phyloP scores from a whole-genome alignment of 1,140 invertebrate species.

The Pantala flavescens region DNA sequence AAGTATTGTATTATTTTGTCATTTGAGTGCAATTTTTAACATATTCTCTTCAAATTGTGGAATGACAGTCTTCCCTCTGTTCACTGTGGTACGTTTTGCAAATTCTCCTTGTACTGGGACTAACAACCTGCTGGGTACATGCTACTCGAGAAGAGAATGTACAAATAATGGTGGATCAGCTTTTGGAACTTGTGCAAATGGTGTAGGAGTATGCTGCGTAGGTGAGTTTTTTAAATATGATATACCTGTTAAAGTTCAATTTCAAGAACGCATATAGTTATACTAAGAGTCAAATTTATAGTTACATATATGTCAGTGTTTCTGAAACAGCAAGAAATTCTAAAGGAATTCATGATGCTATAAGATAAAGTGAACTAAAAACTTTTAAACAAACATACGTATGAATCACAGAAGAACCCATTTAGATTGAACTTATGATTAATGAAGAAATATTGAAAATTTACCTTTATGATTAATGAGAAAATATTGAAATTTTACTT shows the following conservation, averaged over 20 bases:
- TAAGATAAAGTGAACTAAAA: too few relatives aligned
- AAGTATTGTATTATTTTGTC: background rate
- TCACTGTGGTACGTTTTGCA: constrained; percentile 58
- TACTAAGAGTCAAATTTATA: too few relatives aligned
- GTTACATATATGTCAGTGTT: too few relatives aligned
- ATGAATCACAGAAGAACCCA: too few relatives aligned
- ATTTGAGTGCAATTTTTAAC: background rate
- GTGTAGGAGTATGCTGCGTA: constrained; percentile 61
- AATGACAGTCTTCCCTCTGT: constrained; percentile 49
- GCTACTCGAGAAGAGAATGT: constrained; percentile 63
- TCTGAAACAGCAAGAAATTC: too few relatives aligned
- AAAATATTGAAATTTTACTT: too few relatives aligned
- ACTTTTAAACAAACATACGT: too few relatives aligned
- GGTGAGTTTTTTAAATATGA: constrained; percentile 45
- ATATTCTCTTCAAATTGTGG: too few relatives aligned
- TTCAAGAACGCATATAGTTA: constrained; percentile 8
- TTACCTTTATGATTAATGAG: too few relatives aligned
- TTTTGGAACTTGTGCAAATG: constrained; percentile 58
- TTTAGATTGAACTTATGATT: too few relatives aligned
- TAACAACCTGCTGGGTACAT: constrained; percentile 58
- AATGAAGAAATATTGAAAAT: too few relatives aligned
- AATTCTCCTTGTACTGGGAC: constrained; percentile 52
- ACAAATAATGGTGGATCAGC: constrained; percentile 52
- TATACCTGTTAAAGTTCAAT: background rate
- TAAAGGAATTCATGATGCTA: too few relatives aligned